A percentile compares a stretch with the other conserved stretches of the same genome.
phyloP scores from a whole-genome alignment of 2,113 vertebrate genomes.

The Aythya baeri region DNA sequence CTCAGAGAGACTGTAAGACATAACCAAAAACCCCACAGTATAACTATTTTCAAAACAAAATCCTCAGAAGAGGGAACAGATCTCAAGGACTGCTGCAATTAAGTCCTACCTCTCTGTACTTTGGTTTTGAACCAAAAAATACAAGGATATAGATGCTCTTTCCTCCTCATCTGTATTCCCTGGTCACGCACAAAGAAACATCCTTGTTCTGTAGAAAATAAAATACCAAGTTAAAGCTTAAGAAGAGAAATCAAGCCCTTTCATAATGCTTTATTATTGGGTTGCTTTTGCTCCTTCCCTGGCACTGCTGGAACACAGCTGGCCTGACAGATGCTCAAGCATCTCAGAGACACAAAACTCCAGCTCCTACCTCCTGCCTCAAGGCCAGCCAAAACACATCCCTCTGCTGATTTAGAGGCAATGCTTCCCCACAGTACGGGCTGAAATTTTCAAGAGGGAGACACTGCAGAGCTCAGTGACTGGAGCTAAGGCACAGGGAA shows the following conservation, averaged over 20 bases:
- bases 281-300: not conserved
- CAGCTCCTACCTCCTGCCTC: not conserved
- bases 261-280: not conserved
- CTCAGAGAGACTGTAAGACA: not conserved
- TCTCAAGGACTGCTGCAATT: not conserved
- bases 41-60: not conserved
- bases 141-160: not conserved
- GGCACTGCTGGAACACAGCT: not conserved
- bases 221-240: not conserved
- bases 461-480: not conserved
- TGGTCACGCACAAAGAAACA: not conserved
- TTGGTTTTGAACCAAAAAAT: not conserved
- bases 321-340: not conserved
- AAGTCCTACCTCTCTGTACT: not conserved
- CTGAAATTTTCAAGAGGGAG: not conserved
- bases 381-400: not conserved
- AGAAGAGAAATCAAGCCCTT: not conserved
- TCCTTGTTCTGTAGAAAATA: not conserved
- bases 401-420: not conserved
- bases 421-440: not conserved
- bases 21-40: not conserved
- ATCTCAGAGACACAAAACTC: not conserved
- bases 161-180: not conserved
- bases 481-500: not conserved
- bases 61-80: not conserved